Conservation (phyloP, 2,113 vertebrate genomes). For the Ptilonorhynchus violaceus region DNA sequence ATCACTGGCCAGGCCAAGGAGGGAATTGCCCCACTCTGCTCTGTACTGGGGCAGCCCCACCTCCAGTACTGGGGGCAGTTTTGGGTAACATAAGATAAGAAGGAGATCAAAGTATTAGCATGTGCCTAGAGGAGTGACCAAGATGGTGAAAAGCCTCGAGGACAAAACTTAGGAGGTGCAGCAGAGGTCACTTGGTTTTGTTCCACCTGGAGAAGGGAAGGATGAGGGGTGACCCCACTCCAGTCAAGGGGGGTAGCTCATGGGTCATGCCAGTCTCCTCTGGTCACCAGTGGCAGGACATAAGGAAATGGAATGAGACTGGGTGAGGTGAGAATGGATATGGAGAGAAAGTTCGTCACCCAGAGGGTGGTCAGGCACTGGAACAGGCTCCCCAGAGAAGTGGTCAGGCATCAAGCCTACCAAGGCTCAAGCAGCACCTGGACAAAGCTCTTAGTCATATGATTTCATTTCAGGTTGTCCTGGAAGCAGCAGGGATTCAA, state of each 20-base stretch:
- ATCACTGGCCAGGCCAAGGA: not conserved
- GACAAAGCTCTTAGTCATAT: not conserved
- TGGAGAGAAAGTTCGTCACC: too few relatives aligned
- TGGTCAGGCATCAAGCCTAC: not conserved
- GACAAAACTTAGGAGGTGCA: not conserved
- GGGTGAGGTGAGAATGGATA: not conserved
- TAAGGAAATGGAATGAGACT: not conserved
- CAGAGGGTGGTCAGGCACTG: not conserved
- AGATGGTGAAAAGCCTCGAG: not conserved
- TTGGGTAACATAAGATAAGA: not conserved
- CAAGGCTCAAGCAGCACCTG: not conserved
- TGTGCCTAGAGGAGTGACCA: not conserved
- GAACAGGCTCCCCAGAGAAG: not conserved
- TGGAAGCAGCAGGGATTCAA: not conserved
- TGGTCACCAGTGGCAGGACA: not conserved
- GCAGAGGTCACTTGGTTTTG: not conserved
- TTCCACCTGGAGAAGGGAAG: not conserved
- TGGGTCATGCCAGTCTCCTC: not conserved
- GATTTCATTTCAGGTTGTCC: not conserved
- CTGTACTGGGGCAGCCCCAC: not conserved
- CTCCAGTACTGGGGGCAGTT: not conserved
- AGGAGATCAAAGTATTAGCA: not conserved
- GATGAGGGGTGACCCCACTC: not conserved
- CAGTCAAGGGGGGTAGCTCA: not conserved
- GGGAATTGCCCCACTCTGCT: not conserved